A percentile compares a stretch with the other conserved stretches of the same genome.
Conservation (phyloP, 2,797 vertebrate genomes). For the Serranus cabrilla region DNA sequence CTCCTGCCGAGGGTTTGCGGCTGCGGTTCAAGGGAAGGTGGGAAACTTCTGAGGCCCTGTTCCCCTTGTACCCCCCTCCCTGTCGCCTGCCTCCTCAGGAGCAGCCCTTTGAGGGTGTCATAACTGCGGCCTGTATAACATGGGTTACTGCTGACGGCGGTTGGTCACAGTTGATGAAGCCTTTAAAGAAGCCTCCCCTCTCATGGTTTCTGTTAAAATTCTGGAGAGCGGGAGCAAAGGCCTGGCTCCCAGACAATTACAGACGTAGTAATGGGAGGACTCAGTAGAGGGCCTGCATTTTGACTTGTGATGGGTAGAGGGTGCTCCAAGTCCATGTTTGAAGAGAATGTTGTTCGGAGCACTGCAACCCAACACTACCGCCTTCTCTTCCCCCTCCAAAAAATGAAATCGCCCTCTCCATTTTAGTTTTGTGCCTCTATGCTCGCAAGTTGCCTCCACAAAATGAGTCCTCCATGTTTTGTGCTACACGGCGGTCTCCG, state of each 20-base stretch:
- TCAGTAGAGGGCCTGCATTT: constrained; percentile 66
- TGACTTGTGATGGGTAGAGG: constrained; percentile 87
- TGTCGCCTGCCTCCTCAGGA: constrained; percentile 89
- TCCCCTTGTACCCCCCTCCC: constrained; percentile 77
- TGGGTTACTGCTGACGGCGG: constrained; percentile 95
- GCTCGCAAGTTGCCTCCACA: constrained; percentile 72
- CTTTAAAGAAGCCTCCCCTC: constrained; percentile 91
- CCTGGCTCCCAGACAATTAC: constrained; percentile 72
- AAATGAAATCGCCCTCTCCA: constrained; percentile 76
- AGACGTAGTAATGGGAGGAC: constrained; percentile 33
- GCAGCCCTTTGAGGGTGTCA: constrained; percentile 96
- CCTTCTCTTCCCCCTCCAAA: constrained; percentile 28
- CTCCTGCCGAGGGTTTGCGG: constrained; percentile 93
- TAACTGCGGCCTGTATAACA: constrained; percentile 95
- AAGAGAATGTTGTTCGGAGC: constrained; percentile 19
- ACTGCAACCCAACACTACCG: constrained; percentile 32
- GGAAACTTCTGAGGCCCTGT: constrained; percentile 95
- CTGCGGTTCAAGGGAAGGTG: constrained; percentile 95
- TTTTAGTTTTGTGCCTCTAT: constrained; percentile 79
- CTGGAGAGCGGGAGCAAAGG: constrained; percentile 75
- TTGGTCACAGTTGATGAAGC: constrained; percentile 94
- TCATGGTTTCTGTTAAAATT: constrained; percentile 91
- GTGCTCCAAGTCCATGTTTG: constrained; percentile 90
- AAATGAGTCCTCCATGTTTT: constrained; percentile 81
- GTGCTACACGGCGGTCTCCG: constrained; percentile 31